Base-by-base conservation (phyloP, 2,797 vertebrate species). In the Propithecus perrieri region DNA sequence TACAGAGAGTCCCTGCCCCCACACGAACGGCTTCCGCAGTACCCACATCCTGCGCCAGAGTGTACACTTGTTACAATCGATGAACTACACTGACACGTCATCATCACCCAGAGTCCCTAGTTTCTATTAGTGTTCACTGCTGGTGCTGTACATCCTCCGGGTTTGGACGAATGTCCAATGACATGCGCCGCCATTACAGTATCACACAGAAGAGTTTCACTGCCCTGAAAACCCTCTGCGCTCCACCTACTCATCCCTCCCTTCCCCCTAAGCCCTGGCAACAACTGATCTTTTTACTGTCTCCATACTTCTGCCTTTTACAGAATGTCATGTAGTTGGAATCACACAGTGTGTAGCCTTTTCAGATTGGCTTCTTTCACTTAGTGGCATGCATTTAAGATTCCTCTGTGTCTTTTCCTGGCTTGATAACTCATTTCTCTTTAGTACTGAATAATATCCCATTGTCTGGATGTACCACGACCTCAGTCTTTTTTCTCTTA, bases 1-100 rank as follows among this genome's bases (percentile, higher is more conserved):
- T 28, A n/a, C 30, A 48, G 48, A 63, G 43, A 48, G 46, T 84
- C 48, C 61, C 59, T 1, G 1, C 26, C 18, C 24, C 7, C 7
- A 1, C 38, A 7, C 4, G n/a, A n/a, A 11, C 1, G 20, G 22
- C 26, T 69, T 41, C 35, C 22, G n/a, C 1, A 3, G 13, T 8
- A 18, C 6, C 50, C 48, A 33, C 65, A 41, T 38, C 20, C 55
- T 7, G 22, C 35, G 0, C n/a, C 55, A 28, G 55, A 55, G 85
- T 0, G 43, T 4, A 41, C 43, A 4, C 50, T 28, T 7, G 28
- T 30, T 43, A 50, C 7, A 11, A 5, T 1, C 41, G 59, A 46
- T 4, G 38, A 33, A 48, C 33, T 17, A 1, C 4, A 2, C 8
- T 9, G n/a, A 28, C 41, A 20, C 63, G 0, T 14, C 38, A 24